Conservation (phyloP, 2,797 vertebrate species). For the Gymnoscopelus microlampas region DNA sequence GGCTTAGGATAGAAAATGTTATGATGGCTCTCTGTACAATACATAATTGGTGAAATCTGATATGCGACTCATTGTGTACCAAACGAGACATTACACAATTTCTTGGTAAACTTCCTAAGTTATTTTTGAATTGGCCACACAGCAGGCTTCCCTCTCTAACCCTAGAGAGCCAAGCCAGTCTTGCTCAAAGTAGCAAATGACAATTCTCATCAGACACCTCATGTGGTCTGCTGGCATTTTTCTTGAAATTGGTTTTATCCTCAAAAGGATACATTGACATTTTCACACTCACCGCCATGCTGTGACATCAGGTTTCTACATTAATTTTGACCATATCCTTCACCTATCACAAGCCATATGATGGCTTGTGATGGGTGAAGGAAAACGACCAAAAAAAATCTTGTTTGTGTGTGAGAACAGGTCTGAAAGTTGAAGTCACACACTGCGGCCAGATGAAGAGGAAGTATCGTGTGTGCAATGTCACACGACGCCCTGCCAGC, state of each 20-base stretch:
- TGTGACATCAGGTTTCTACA: too few species aligned
- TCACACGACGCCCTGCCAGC: slow-evolving; percentile 95
- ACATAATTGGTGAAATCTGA: too few species aligned
- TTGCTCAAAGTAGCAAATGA: not conserved
- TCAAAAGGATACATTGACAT: too few species aligned
- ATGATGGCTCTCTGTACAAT: too few species aligned
- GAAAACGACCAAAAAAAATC: not conserved
- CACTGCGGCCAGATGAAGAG: slow-evolving; percentile 99
- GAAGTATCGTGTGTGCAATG: slow-evolving; percentile 98
- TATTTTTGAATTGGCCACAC: not conserved
- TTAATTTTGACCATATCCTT: too few species aligned
- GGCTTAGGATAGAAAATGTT: not conserved
- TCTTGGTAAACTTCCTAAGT: too few species aligned
- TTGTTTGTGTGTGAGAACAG: slow-evolving; percentile 69
- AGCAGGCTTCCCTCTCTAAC: not conserved
- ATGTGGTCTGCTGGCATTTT: not conserved
- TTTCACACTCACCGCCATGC: too few species aligned
- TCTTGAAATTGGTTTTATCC: too few species aligned
- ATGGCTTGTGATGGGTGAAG: too few species aligned
- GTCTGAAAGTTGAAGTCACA: slow-evolving; percentile 98
- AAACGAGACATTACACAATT: too few species aligned
- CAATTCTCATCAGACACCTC: not conserved
- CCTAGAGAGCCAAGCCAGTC: slow-evolving; percentile 2
- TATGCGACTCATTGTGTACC: too few species aligned
- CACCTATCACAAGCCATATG: too few species aligned